Conservation (phyloP, 2,113 vertebrate species). For the Odobenus rosmarus region DNA sequence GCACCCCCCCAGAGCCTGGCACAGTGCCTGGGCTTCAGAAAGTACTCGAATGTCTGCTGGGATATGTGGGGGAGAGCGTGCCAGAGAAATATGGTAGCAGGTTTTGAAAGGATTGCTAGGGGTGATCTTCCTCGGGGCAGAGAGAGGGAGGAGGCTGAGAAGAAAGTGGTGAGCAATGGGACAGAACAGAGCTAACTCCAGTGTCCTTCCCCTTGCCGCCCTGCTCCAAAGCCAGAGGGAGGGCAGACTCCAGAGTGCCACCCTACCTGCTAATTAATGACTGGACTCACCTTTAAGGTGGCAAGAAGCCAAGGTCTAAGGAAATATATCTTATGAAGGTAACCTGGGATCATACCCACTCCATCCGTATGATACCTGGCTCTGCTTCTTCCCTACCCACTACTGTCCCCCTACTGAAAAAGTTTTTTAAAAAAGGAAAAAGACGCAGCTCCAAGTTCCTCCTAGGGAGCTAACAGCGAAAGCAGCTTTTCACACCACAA, state of each 20-base stretch:
- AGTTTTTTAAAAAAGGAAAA: not conserved
- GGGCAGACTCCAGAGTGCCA: not conserved
- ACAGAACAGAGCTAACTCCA: not conserved
- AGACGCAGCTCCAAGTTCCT: not conserved
- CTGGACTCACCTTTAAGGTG: not conserved
- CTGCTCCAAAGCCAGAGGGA: not conserved
- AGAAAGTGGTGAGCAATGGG: accelerated
- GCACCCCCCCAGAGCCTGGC: not conserved
- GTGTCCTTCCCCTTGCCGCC: not conserved
- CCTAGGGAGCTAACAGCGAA: not conserved
- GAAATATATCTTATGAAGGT: not conserved
- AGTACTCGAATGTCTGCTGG: not conserved
- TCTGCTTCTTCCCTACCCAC: not conserved
- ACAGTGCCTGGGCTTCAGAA: not conserved
- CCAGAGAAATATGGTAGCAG: accelerated
- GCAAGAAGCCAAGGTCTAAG: not conserved
- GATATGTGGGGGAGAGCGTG: accelerated
- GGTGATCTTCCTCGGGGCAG: accelerated
- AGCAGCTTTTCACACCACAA: not conserved
- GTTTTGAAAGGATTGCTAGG: not conserved
- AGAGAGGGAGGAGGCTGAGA: not conserved
- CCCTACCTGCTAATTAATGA: not conserved
- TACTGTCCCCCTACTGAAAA: not conserved
- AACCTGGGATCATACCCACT: not conserved
- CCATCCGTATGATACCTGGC: not conserved